Evolutionary conservation across 1,140 invertebrate genomes (phyloP), one percentile per base, ranked within the genome.

Genomic region (Solenopsis fugax): DNA sequence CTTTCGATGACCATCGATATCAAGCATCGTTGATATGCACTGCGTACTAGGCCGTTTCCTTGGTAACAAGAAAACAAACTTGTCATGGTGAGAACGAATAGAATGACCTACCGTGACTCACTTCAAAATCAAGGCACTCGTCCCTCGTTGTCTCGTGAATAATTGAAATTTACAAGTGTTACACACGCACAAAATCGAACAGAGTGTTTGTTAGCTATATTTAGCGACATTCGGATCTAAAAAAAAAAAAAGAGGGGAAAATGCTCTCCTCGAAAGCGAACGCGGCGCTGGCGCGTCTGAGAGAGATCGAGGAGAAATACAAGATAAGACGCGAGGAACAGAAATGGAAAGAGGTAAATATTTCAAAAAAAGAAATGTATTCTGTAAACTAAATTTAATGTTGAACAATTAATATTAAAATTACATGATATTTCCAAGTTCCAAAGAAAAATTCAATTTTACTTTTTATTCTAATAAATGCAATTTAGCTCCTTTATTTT

Each of bases 271-370:
- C 93, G 4, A 94, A 93, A 87, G 91, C 93, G 41, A 91, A 89
- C 9, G 91, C 91, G 3, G 93, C 92, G n/a, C 85, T 94, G 34
- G 72, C 85, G 71, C 87, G 91, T 7, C 54, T 94, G 13, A 91
- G 92, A 21, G 93, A 94, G 86, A 94, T 94, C 16, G 93, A 94
- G 41, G 87, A 90, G 45, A 94, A 94, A 75, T 94, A 94, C 45
- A 94, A 93, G 64, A 75, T 75, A 0, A 91, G 89, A 41, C 85
- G 89, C 60, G 67, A 88, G 6, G 86, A 91, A 37, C 67, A 88
- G 2, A 76, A 45, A 18, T 76, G 65, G 50, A 71, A 21, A 69
- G 75, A 84, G 54, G 80, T 86, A 12, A 91, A 91, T 78, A 86
- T 58, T 67, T 2, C 0, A 24, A 34, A 24, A 24, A 18, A 60